A percentile compares a stretch with the other conserved stretches of the same genome.
phyloP scores from a whole-genome alignment of 1,140 invertebrate genomes.

The Neodiprion pinetum region DNA sequence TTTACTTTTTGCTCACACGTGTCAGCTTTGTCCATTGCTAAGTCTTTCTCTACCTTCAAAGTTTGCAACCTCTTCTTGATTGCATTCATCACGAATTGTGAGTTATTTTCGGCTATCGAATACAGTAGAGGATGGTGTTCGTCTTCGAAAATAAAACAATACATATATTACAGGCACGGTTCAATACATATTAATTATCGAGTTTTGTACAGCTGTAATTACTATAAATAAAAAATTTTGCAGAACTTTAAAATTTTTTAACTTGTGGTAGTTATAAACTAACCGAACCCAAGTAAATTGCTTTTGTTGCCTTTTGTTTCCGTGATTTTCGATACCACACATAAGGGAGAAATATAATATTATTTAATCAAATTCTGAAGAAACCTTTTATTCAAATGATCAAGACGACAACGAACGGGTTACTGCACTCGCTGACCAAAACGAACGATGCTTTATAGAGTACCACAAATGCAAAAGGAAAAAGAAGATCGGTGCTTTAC shows the following conservation, averaged over 20 bases:
- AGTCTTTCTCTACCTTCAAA: conserved; percentile 81
- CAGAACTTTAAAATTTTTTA: too few species aligned
- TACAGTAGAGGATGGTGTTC: not conserved
- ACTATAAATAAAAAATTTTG: too few species aligned
- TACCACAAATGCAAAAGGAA: conserved; percentile 49
- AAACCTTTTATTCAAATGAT: not conserved
- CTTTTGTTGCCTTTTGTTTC: too few species aligned
- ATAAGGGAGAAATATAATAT: too few species aligned
- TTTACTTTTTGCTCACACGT: conserved; percentile 73
- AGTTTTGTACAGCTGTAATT: too few species aligned
- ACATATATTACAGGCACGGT: not conserved
- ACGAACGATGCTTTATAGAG: conserved; percentile 53
- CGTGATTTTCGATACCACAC: too few species aligned
- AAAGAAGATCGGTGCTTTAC: conserved; percentile 40
- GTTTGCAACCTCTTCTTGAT: conserved; percentile 85
- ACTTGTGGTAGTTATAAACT: too few species aligned
- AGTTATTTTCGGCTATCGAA: not conserved
- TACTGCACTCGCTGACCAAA: conserved; percentile 47
- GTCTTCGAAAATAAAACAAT: conserved; percentile 37
- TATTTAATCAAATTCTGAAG: not conserved
- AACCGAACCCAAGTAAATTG: too few species aligned
- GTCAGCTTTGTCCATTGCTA: conserved; percentile 77
- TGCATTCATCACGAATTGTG: conserved; percentile 71
- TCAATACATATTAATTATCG: too few species aligned
- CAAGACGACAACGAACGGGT: conserved; percentile 27